Percentiles rank a stretch among this genome's conserved stretches.
These are phyloP conservation scores for Pomatostomus ruficeps DNA, from an alignment of 2,113 vertebrate genomes.

Conservation along the genomic window DNA sequence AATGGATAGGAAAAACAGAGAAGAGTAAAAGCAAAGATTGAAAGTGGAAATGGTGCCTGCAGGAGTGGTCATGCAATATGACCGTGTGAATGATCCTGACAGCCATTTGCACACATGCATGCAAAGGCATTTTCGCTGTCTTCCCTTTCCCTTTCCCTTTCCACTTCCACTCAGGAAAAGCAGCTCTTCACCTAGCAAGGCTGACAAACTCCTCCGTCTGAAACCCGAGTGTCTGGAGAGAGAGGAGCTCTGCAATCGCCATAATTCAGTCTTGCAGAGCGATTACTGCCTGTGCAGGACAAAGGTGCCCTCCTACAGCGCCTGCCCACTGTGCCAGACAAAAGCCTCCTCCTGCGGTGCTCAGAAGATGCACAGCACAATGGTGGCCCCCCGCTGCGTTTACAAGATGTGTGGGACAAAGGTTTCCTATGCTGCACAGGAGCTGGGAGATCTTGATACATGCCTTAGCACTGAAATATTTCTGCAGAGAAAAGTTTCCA, in stretches of 20 bases:
- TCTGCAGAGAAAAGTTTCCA: background rate
- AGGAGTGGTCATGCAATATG: fast-evolving
- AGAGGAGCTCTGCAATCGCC: background rate
- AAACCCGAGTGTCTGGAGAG: background rate
- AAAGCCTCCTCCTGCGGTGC: background rate
- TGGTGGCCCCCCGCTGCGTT: background rate
- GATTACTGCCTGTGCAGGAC: background rate
- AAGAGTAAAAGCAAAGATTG: background rate
- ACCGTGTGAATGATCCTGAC: fast-evolving
- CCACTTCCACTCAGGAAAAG: background rate
- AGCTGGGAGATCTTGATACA: background rate
- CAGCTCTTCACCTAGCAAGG: background rate
- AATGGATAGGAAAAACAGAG: background rate
- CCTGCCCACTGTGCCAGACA: background rate
- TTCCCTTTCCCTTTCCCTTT: background rate
- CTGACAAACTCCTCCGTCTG: fast-evolving
- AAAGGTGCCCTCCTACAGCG: constrained; percentile 9
- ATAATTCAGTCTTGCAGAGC: background rate
- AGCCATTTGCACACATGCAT: fast-evolving
- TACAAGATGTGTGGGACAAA: constrained; percentile 50
- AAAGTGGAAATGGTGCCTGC: background rate
- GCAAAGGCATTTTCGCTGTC: fast-evolving
- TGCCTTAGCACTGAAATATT: background rate
- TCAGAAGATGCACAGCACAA: constrained; percentile 22
- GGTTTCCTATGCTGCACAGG: background rate